Evolutionary conservation across 1,140 invertebrate species (phyloP).

Genomic region (Brachystomella parvula): DNA sequence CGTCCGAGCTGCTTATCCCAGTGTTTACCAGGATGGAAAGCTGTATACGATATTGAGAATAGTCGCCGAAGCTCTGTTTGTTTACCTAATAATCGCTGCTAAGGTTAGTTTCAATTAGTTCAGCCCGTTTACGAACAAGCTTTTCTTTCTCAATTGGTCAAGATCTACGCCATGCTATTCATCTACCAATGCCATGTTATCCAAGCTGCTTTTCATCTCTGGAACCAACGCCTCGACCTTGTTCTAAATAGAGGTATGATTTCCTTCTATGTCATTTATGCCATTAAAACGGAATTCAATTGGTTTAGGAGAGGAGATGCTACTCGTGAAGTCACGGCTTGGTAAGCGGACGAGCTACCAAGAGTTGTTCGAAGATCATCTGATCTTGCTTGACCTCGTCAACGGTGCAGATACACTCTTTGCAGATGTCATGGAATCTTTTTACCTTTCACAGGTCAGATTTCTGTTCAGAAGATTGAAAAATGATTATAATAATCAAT

Average conservation of each 20-base stretch:
- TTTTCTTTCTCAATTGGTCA: no score
- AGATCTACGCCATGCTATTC: constrained; percentile 19
- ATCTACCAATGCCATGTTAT: constrained; percentile 13
- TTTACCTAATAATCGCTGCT: no score
- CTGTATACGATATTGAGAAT: no score
- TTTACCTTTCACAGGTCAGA: constrained; percentile 10
- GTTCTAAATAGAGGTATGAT: constrained; percentile 7
- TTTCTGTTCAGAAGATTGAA: neutral
- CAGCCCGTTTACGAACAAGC: no score
- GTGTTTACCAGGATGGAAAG: no score
- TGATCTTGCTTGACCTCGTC: constrained; percentile 13
- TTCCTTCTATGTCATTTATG: neutral
- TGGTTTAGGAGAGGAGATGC: no score
- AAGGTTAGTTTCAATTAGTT: no score
- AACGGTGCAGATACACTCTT: constrained; percentile 19
- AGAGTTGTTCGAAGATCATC: constrained; percentile 21
- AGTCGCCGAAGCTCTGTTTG: no score
- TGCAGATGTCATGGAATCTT: constrained; percentile 15
- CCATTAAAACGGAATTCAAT: neutral
- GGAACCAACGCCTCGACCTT: constrained; percentile 18
- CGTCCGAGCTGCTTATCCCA: no score
- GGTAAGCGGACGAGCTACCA: constrained; percentile 13
- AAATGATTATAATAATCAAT: neutral
- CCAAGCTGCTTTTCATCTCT: constrained; percentile 9
- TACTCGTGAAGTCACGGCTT: neutral